phyloP scores from a whole-genome alignment of 2,113 vertebrate genomes.

The Neolamprologus sp. region DNA sequence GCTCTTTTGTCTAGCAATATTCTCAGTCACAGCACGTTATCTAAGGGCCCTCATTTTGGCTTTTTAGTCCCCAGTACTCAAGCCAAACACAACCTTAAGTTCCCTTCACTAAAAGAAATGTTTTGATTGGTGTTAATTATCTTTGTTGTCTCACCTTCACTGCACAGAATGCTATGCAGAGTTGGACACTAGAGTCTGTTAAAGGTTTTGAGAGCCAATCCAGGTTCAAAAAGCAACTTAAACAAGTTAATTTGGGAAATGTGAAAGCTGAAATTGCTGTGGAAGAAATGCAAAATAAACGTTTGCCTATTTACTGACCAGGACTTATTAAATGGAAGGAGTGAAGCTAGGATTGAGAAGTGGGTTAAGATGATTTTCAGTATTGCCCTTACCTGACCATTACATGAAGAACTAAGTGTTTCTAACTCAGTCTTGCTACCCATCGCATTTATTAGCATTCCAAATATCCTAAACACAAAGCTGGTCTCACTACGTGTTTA shows the following conservation, averaged over 20 bases:
- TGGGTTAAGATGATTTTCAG: neutral
- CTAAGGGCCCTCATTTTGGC: neutral
- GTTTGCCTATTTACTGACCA: neutral
- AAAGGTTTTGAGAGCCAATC: neutral
- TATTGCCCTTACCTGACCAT: neutral
- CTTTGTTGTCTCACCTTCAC: neutral
- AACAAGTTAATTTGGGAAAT: neutral
- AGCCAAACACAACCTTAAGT: neutral
- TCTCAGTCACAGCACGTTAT: fast-evolving
- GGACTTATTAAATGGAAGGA: neutral
- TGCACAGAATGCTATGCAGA: neutral
- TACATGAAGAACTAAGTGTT: neutral
- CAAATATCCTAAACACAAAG: neutral
- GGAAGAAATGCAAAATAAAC: neutral
- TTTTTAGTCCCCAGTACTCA: neutral
- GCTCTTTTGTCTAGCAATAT: neutral
- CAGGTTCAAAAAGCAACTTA: neutral
- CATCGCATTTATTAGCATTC: neutral
- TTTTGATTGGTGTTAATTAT: neutral
- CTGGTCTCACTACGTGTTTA: neutral
- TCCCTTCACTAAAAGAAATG: neutral
- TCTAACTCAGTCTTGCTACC: neutral
- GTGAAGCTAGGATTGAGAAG: neutral
- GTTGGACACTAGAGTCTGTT: neutral
- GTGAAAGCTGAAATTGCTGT: neutral